Conservation (phyloP, 1,140 invertebrate genomes). For the Drosophila erecta region DNA sequence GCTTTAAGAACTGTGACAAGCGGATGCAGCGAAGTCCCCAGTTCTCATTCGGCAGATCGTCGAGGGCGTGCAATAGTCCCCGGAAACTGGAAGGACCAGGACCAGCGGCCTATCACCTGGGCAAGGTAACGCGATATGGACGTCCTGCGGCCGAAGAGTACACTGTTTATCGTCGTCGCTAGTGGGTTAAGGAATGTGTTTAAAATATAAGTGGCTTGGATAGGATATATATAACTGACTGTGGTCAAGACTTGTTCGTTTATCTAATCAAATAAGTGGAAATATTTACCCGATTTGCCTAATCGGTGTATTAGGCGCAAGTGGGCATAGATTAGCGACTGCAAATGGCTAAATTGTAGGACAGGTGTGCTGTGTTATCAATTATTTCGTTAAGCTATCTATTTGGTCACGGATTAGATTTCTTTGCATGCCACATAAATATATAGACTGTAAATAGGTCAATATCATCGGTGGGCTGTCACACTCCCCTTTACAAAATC, state of each 20-base stretch:
- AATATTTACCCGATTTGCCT: slow-evolving; percentile 22
- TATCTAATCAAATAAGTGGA: slow-evolving; percentile 20
- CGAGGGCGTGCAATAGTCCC: slow-evolving; percentile 5
- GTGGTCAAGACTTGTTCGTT: neutral
- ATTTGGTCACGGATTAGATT: slow-evolving; percentile 11
- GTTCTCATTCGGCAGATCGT: slow-evolving; percentile 22
- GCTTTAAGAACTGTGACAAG: neutral
- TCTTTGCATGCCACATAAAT: neutral
- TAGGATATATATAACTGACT: neutral
- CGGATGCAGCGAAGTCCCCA: slow-evolving; percentile 19
- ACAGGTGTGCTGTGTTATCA: slow-evolving; percentile 27
- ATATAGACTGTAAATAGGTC: slow-evolving; percentile 14
- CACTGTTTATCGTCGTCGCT: slow-evolving; percentile 11
- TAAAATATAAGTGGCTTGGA: neutral
- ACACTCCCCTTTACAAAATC: slow-evolving; percentile 17
- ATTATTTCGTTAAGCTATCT: too few relatives aligned
- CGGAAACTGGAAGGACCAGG: slow-evolving; percentile 16
- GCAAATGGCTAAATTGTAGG: neutral
- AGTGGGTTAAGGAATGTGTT: neutral
- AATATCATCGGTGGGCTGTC: neutral
- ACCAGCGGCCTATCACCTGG: slow-evolving; percentile 30
- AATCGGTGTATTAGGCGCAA: slow-evolving; percentile 13
- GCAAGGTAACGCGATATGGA: slow-evolving; percentile 24
- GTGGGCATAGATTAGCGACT: slow-evolving; percentile 11
- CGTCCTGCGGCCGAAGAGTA: neutral